Evolutionary conservation across 2,888 invertebrate species (phyloP), one percentile per base, ranked within the genome.

Genomic region (Lycocerus yunnanus): DNA sequence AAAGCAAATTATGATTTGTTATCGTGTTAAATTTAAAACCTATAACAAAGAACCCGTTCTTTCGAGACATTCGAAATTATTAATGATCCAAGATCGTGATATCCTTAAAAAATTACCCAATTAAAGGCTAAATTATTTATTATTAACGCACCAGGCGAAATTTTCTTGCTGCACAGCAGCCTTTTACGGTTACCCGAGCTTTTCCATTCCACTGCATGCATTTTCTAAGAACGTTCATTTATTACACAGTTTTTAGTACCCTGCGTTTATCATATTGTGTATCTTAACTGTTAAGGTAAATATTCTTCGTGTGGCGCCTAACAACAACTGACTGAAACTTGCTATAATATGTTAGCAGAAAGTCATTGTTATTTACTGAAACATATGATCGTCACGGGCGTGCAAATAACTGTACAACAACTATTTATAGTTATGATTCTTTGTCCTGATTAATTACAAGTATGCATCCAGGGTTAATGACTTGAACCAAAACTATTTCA

Each of bases 371-470:
- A 18, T 16, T 61, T 58, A 61, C 68, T 72, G 61, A 68, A 72
- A 72, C 66, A 72, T 72, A 71, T 71, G 66, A 71, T 71, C 59
- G 71, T 24, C 67, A 72, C 67, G 72, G 67, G 68, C 59, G 72
- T 68, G 68, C 68, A 69, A 69, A 59, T 73, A 73, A 73, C 73
- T 69, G 73, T 73, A 68, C 66, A 66, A 68, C 66, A 66, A 69
- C 73, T 72, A 68, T 66, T 72, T 68, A 72, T 72, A 72, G 72
- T 66, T 72, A 59, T 68, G 43, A 60, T 72, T 73, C 73, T 69
- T 61, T 73, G 73, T 63, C 73, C 69, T 66, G 73, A 69, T 73
- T 73, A 73, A 73, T 73, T 73, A 68, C 69, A 69, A 58, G 58
- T 66, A 69, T 58, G 43, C 58, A 73, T 69, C 21, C 66, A 68